Evolutionary conservation across 2,888 invertebrate genomes (phyloP), one percentile per base, ranked within the genome.

Genomic region (Marasmarcha lunaedactyla): DNA sequence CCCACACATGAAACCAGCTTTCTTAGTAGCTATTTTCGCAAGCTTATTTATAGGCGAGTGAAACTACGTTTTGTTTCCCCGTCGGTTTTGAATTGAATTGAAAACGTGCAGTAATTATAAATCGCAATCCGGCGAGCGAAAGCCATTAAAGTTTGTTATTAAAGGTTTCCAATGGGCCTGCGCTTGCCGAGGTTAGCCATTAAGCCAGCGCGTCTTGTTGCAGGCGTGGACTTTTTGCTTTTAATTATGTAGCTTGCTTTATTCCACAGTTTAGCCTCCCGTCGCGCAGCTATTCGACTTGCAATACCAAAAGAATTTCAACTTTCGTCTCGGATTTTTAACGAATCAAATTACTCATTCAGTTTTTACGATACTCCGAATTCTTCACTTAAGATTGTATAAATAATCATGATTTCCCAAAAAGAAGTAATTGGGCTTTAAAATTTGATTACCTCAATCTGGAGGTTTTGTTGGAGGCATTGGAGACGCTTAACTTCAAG

Each of bases 241-340:
- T 71, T 71, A 65, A 71, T 71, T 69, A 67, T 68, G 70, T 70
- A 70, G 70, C 70, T 67, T n/a, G 70, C 70, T 63, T 57, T 60
- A 59, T 54, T 43, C 48, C 45, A 52, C 44, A 49, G 45, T 46
- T 50, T 51, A 50, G 50, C 53, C 55, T 55, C 56, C 57, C 55
- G 59, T 50, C 53, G 54, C 42, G 55, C 46, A 7, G 30, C n/a
- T 2, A 7, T 30, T 4, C n/a, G n/a, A 30, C 30, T 30, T 10
- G 30, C 30, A 30, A 11, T 30, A 7, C 11, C 13, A 33, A 37
- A 39, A 36, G 35, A 33, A 38, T 38, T 43, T 41, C 34, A 41
- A 9, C 43, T 41, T 43, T 43, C 37, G 37, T 39, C 43, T 34
- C 36, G 33, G 38, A 11, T 11, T 30, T n/a, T n/a, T 30, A n/a